Evolutionary conservation across 1,140 invertebrate species (phyloP), one percentile per base, ranked within the genome.

Genomic region (Hermetia illucens): DNA sequence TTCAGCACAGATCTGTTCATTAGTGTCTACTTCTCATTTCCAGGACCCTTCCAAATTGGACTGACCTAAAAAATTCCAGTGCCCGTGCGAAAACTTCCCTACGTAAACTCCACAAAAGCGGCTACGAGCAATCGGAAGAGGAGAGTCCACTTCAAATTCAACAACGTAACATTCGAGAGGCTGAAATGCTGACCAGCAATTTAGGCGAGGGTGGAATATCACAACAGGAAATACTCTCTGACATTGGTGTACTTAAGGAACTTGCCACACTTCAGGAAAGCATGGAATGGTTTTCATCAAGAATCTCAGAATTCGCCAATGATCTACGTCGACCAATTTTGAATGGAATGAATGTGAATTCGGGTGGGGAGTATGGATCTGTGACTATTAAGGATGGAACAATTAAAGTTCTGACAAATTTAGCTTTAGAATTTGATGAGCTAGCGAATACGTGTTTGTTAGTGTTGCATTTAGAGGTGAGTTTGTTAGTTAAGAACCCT

Each of bases 241-340:
- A 73, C 48, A 72, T 83, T 24, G 70, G 70, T 21, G 77, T 86
- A 44, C 66, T 94, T 10, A 77, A 77, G 42, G 81, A 82, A 40
- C 58, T 95, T 1, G 90, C 86, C 1, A 79, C 89, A 41, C 65
- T 96, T 19, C 88, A 92, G 55, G 90, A 96, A 61, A 91, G 85
- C 53, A 78, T 94, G 73, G 80, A 82, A 62, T 83, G 79, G 79
- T 78, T 82, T 61, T 69, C 74, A 3, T 54, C 57, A 15, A 53
- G 64, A 36, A 62, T 73, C 35, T 62, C 65, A 5, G 63, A 66
- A 49, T 70, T 68, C 45, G 61, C 65, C 30, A 67, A 61, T 34
- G 65, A 69, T 17, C 53, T 69, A 19, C 46, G 63, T n/a, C 57
- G 63, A 4, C 58, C 58, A 0, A 43, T 61, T 43, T 47, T 55